A percentile compares a stretch with the other conserved stretches of the same genome.
Conservation (phyloP, 2,113 vertebrate genomes). For the Capricornis sumatraensis region DNA sequence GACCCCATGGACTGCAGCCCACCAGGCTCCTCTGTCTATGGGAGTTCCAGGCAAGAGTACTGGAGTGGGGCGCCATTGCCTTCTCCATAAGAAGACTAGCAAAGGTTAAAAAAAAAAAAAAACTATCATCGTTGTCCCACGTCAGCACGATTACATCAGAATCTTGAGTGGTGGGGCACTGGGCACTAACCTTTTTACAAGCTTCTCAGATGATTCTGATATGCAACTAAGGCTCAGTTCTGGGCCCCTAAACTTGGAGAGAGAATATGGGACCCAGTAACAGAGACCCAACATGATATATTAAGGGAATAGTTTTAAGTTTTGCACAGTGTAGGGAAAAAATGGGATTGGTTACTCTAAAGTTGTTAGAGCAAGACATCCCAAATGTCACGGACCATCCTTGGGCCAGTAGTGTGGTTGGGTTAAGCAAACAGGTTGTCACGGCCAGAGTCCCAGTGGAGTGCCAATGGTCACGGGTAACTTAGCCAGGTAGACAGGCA, state of each 20-base stretch:
- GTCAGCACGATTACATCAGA: not conserved
- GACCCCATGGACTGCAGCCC: too few relatives aligned
- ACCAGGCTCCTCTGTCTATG: too few relatives aligned
- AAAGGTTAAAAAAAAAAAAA: not conserved
- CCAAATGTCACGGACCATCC: not conserved
- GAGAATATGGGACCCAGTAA: not conserved
- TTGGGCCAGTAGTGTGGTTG: not conserved
- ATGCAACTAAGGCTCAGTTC: not conserved
- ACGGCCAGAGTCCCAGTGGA: rapidly evolving
- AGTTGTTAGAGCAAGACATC: not conserved
- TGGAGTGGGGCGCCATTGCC: too few relatives aligned
- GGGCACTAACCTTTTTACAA: not conserved
- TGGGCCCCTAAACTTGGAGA: not conserved
- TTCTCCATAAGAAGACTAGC: not conserved
- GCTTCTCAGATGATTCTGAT: not conserved
- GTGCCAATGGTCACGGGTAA: not conserved
- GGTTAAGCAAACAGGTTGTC: not conserved
- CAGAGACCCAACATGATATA: not conserved
- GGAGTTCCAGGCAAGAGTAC: too few relatives aligned
- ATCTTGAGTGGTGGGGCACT: not conserved
- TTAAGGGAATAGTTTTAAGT: not conserved
- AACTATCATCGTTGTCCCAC: not conserved
- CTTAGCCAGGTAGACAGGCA: not conserved
- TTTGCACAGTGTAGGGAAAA: not conserved
- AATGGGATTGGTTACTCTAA: not conserved